These are phyloP conservation scores for Cyrtodaria siliqua DNA, from an alignment of 2,888 invertebrate species.

Conservation along the genomic window DNA sequence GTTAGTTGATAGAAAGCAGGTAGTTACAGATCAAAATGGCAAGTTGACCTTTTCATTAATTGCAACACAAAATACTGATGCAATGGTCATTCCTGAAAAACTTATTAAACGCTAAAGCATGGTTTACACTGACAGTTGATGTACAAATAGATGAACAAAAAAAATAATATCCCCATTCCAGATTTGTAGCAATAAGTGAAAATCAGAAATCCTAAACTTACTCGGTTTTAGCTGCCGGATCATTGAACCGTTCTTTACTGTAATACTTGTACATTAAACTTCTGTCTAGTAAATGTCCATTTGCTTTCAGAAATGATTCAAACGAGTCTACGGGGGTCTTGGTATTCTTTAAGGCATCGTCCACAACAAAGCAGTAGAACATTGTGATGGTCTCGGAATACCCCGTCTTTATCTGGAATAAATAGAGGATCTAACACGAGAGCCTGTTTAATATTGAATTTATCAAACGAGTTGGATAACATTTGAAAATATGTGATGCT, in stretches of 20 bases:
- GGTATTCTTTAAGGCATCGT: slow-evolving; percentile 71
- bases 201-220: slow-evolving; percentile 45
- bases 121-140: too few species aligned
- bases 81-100: too few species aligned
- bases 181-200: not conserved
- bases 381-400: slow-evolving; percentile 84
- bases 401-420: slow-evolving; percentile 77
- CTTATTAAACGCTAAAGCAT: too few species aligned
- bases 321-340: slow-evolving; percentile 63
- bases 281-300: slow-evolving; percentile 74
- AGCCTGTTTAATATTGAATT: too few species aligned
- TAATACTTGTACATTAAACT: slow-evolving; percentile 77
- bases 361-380: slow-evolving; percentile 82
- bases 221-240: slow-evolving; percentile 73
- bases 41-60: too few species aligned
- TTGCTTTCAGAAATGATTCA: slow-evolving; percentile 79
- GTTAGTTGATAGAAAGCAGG: not conserved
- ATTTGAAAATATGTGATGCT: too few species aligned
- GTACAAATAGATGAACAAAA: too few species aligned
- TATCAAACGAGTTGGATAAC: too few species aligned
- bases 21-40: too few species aligned
- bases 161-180: not conserved
- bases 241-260: slow-evolving; percentile 69
- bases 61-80: too few species aligned
- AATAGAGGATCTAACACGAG: too few species aligned